phyloP scores from a whole-genome alignment of 1,140 invertebrate species.

The Heliconius eleuchia region DNA sequence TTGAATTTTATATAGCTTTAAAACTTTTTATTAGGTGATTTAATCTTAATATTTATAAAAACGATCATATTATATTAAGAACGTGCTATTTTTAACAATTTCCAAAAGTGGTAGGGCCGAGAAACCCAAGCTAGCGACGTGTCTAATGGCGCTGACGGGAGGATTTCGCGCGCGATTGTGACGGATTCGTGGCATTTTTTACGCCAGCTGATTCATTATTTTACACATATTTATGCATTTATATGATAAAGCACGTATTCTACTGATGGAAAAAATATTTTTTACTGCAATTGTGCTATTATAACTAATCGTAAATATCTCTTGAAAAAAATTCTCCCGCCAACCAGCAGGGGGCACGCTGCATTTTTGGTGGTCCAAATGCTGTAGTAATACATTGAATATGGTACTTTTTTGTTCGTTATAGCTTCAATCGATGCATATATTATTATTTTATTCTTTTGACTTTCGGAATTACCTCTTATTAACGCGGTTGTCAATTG shows the following conservation, averaged over 20 bases:
- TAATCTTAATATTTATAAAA: conserved; percentile 34
- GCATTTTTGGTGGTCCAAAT: conserved; percentile 46
- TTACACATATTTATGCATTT: conserved; percentile 49
- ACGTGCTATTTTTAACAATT: conserved; percentile 77
- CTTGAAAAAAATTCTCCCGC: conserved; percentile 73
- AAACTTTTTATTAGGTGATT: conserved; percentile 46
- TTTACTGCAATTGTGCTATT: conserved; percentile 37
- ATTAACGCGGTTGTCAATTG: conserved; percentile 71
- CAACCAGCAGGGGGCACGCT: conserved; percentile 77
- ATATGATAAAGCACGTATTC: conserved; percentile 49
- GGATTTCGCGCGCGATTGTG: conserved; percentile 81
- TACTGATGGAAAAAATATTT: conserved; percentile 40
- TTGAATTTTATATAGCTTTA: conserved; percentile 46
- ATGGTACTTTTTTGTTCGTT: conserved; percentile 38
- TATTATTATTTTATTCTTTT: conserved; percentile 40
- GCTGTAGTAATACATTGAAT: conserved; percentile 44
- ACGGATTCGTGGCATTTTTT: conserved; percentile 80
- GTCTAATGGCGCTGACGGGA: conserved; percentile 80
- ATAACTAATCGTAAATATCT: conserved; percentile 48
- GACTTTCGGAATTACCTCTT: conserved; percentile 50
- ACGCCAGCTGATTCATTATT: conserved; percentile 63
- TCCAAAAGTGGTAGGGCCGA: conserved; percentile 73
- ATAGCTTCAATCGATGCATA: conserved; percentile 27
- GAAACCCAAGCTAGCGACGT: conserved; percentile 80
- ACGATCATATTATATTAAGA: conserved; percentile 48